phyloP scores from a whole-genome alignment of 2,113 vertebrate species.

The Colistium nudipinnis region DNA sequence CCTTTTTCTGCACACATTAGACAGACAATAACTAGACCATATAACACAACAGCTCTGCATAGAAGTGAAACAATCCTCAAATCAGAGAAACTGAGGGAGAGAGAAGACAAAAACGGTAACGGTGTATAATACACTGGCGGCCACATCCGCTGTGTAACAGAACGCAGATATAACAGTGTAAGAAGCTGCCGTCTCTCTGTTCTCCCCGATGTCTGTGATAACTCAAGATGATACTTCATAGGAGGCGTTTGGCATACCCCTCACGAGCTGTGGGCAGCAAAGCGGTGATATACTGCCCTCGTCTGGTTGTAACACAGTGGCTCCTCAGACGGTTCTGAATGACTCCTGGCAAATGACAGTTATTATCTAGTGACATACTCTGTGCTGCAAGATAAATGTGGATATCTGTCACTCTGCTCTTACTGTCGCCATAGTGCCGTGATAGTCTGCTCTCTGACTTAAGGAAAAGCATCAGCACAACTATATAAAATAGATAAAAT shows the following conservation, averaged over 20 bases:
- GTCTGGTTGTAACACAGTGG: conserved; percentile 46
- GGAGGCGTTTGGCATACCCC: conserved; percentile 7
- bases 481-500: no score
- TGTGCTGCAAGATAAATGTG: neutral
- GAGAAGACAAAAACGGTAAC: neutral
- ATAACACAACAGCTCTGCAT: conserved; percentile 49
- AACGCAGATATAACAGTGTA: conserved; percentile 32
- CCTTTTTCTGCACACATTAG: conserved; percentile 21
- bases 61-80: conserved; percentile 13
- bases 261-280: conserved; percentile 3
- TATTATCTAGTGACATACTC: neutral
- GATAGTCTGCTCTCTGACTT: neutral
- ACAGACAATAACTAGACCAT: conserved; percentile 14
- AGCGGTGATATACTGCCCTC: conserved; percentile 65
- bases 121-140: conserved; percentile 8
- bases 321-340: neutral
- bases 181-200: conserved; percentile 12
- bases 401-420: neutral
- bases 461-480: neutral
- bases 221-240: conserved; percentile 54
- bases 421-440: neutral
- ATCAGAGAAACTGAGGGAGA: neutral
- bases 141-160: conserved; percentile 16
- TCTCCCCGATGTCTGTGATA: conserved; percentile 40
- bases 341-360: neutral